Percentiles rank a stretch among this genome's conserved stretches.
Conservation (phyloP, 1,140 invertebrate genomes). For the Zaprionus capensis region DNA sequence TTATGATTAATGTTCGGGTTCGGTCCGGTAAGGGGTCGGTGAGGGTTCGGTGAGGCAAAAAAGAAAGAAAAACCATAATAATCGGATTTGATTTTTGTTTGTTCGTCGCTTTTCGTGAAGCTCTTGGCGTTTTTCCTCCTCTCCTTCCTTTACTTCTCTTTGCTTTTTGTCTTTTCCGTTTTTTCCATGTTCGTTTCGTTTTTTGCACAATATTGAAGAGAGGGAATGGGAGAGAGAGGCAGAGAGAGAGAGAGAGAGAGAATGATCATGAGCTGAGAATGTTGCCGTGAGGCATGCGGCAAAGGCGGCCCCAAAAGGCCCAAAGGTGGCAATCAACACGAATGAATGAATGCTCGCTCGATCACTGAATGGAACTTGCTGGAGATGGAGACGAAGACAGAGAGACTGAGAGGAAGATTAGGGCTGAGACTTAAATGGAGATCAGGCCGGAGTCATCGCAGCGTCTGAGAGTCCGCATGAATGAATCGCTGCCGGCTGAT, state of each 20-base stretch:
- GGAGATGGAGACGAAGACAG: constrained; percentile 24
- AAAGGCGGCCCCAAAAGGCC: constrained; percentile 45
- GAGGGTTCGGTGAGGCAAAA: background rate
- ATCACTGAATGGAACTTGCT: constrained; percentile 60
- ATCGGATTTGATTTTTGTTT: constrained; percentile 82
- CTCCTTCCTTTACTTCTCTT: constrained; percentile 7
- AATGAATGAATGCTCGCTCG: constrained; percentile 68
- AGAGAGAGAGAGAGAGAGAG: constrained; percentile 24
- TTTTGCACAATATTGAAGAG: constrained; percentile 67
- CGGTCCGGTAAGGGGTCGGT: background rate
- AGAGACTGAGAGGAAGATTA: constrained; percentile 23
- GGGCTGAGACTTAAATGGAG: constrained; percentile 20
- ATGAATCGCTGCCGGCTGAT: constrained; percentile 29
- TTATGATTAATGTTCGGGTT: constrained; percentile 67
- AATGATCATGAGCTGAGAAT: constrained; percentile 2
- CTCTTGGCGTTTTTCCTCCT: constrained; percentile 50
- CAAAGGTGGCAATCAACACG: constrained; percentile 78
- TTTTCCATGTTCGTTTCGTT: background rate
- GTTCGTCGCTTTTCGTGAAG: constrained; percentile 63
- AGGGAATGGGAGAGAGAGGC: constrained; percentile 18
- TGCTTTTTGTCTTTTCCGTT: constrained; percentile 17
- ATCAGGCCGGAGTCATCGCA: constrained; percentile 9
- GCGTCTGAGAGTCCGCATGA: constrained; percentile 23
- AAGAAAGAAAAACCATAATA: constrained; percentile 44
- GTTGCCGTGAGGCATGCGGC: constrained; percentile 29